Evolutionary conservation across 23 tunicate genomes (phyloP), one percentile per base, ranked within the genome.

Genomic region (Botrylloides violaceus): DNA sequence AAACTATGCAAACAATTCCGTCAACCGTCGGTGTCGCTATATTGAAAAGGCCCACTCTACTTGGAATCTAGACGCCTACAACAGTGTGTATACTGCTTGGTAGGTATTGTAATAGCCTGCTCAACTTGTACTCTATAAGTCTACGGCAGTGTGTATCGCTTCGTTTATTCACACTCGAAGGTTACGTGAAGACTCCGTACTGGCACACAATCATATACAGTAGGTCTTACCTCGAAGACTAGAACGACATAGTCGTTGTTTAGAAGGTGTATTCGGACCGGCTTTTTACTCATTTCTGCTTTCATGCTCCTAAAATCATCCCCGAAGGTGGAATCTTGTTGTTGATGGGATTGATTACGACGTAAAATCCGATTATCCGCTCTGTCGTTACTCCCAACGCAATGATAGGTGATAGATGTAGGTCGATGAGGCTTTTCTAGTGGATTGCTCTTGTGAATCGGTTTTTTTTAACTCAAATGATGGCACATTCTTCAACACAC

Each of bases 211-310:
- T 24, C 24, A 61, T 19, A 23, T 18, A n/a, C n/a, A 31, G 9
- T 23, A 1, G 31, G 7, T 57, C 86, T 80, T 76, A 87, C 95
- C 32, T 87, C 95, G 71, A 87, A 87, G 23, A 87, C 95, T 26
- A 87, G 76, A 21, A 87, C 58, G 38, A 87, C 74, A 20, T 85
- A 87, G 24, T 87, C 86, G 55, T 84, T 84, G 43, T 70, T 87
- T 4, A 87, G 78, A 19, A 87, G 78, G 75, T 80, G 95, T 5
- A 87, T 82, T 2, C 95, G 86, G 32, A 87, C 95, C 0, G 95
- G 95, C 55, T 87, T 87, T 66, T 87, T 87, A 66, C 95, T 84
- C 19, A 63, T 27, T 29, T 21, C 36, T 15, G 70, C 29, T 33
- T 63, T 63, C 70, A 63, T 63, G 53, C 53, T 43, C 12, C 15